These are phyloP conservation scores for Seriola quinqueradiata DNA, from an alignment of 2,113 vertebrate species.

Conservation along the genomic window DNA sequence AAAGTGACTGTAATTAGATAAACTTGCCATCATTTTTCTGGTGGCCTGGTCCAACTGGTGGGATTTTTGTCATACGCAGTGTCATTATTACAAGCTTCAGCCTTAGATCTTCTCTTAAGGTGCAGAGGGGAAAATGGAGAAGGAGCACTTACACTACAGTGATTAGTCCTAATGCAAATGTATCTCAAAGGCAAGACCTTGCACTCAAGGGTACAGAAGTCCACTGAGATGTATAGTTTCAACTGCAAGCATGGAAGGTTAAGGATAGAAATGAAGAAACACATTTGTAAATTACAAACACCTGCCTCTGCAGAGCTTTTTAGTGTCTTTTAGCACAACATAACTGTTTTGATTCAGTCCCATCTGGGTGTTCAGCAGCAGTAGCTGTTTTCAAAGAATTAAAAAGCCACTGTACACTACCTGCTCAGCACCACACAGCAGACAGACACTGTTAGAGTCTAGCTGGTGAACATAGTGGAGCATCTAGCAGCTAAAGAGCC, in stretches of 20 bases:
- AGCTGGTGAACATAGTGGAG: neutral
- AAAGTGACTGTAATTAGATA: constrained; percentile 13
- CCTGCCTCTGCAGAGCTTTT: neutral
- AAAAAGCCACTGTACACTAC: neutral
- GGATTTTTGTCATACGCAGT: too few relatives aligned
- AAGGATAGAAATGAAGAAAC: neutral
- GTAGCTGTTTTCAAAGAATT: neutral
- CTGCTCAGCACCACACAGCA: too few relatives aligned
- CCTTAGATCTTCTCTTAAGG: neutral
- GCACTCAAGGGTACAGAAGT: too few relatives aligned
- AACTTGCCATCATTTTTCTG: constrained; percentile 35
- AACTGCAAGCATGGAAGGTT: too few relatives aligned
- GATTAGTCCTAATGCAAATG: too few relatives aligned
- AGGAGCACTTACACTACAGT: neutral
- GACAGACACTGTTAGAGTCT: neutral
- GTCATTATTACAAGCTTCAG: neutral
- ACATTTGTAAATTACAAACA: too few relatives aligned
- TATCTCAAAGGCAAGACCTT: too few relatives aligned
- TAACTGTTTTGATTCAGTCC: neutral
- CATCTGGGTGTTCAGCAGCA: neutral
- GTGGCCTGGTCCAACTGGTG: constrained; percentile 4
- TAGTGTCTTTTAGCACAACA: neutral
- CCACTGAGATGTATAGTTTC: neutral
- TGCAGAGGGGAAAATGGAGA: too few relatives aligned
- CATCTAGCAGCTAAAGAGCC: neutral